A percentile compares a stretch with the other conserved stretches of the same genome.
These are phyloP conservation scores for Tipula unca DNA, from an alignment of 2,888 invertebrate genomes.

Conservation along the genomic window DNA sequence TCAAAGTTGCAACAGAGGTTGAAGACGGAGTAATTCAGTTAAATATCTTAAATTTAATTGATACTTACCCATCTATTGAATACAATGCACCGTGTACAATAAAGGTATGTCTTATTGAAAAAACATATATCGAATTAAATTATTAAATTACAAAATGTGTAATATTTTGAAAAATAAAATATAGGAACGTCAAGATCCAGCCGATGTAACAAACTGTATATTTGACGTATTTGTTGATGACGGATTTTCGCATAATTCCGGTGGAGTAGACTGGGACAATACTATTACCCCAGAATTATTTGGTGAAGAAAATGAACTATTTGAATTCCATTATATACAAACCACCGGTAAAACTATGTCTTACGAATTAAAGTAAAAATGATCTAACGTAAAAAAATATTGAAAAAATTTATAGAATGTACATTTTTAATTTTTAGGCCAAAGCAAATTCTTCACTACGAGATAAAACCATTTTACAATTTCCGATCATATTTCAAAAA, in stretches of 20 bases:
- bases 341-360: background rate
- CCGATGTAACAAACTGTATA: slow-evolving; percentile 32
- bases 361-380: background rate
- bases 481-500: background rate
- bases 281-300: slow-evolving; percentile 41
- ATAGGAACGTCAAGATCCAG: slow-evolving; percentile 37
- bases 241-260: slow-evolving; percentile 25
- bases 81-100: slow-evolving; percentile 41
- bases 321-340: slow-evolving; percentile 34
- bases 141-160: slow-evolving; percentile 17
- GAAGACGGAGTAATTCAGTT: slow-evolving; percentile 26
- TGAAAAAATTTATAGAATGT: background rate
- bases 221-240: slow-evolving; percentile 32
- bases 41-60: slow-evolving; percentile 41
- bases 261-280: slow-evolving; percentile 30
- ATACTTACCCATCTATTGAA: slow-evolving; percentile 48
- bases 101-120: slow-evolving; percentile 38
- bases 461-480: background rate
- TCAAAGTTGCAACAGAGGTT: too few relatives aligned
- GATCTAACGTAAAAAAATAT: background rate
- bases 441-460: background rate
- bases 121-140: background rate
- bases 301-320: slow-evolving; percentile 42
- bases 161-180: slow-evolving; percentile 23
- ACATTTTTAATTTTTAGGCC: background rate